Evolutionary conservation across 1,140 invertebrate genomes (phyloP), one percentile per base, ranked within the genome.

Genomic region (Acromyrmex charruanus): DNA sequence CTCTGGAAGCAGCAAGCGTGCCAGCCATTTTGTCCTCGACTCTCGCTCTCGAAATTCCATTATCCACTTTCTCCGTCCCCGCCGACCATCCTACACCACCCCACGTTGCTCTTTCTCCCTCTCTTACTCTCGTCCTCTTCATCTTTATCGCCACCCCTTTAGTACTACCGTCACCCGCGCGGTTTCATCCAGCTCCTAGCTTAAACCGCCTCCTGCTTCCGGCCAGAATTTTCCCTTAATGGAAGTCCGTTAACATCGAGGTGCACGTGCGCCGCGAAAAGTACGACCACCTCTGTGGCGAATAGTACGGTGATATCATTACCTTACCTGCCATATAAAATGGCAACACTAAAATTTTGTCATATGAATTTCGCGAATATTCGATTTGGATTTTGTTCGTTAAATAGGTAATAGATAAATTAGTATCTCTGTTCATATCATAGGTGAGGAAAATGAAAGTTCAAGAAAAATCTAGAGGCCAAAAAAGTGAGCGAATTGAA

Each of bases 31-130:
- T 93, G 89, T 93, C 91, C 91, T 91, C 89, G 89, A 94, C 93
- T 94, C 93, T 94, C 93, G 90, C 93, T 94, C 94, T 94, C 93
- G 92, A 94, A 93, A 94, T 93, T 94, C 93, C 93, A 94, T 94
- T 94, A 94, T 85, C 91, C 87, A 90, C 87, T 88, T 92, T 90
- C 87, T 90, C 92, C 90, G 87, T 74, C 71, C 61, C 68, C 68
- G 63, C 14, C 63, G 53, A 81, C 86, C 55, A 63, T 39, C 68
- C 80, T 59, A 21, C 59, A 72, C 63, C 12, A 79, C 53, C 65
- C 71, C 69, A 10, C 59, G 28, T 59, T 9, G 63, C 58, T 89
- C 87, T 79, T 71, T 86, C 55, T 74, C 44, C 53, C 66, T 59
- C 35, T 51, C 49, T 51, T 16, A 16, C 49, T 63, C 75, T 71